phyloP scores from a whole-genome alignment of 2,797 vertebrate genomes.

The Notoglanidium macrostoma region DNA sequence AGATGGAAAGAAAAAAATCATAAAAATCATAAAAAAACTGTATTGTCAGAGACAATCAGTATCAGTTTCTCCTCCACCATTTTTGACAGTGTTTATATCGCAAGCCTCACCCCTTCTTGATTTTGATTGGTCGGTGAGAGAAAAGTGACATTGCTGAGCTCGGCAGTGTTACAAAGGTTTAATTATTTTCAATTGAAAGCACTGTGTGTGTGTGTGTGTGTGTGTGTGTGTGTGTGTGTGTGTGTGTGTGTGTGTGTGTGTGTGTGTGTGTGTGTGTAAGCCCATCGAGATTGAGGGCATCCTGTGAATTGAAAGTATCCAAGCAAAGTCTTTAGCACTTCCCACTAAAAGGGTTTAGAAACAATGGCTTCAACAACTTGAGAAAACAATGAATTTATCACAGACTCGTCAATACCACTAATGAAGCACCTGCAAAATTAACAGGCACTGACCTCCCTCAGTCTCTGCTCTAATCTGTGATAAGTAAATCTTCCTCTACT shows the following conservation, averaged over 20 bases:
- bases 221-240: slow-evolving; percentile 40
- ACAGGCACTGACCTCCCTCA: not conserved
- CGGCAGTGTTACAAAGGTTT: too few relatives aligned
- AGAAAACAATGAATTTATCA: slow-evolving; percentile 75
- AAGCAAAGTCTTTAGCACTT: not conserved
- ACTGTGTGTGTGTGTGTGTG: not conserved
- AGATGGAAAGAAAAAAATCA: too few relatives aligned
- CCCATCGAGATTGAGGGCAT: slow-evolving; percentile 42
- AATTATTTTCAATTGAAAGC: too few relatives aligned
- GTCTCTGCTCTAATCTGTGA: not conserved
- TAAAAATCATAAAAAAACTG: too few relatives aligned
- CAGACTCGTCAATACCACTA: slow-evolving; percentile 66
- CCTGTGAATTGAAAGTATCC: not conserved
- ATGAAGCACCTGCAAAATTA: not conserved
- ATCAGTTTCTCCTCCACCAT: too few relatives aligned
- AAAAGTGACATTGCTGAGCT: not conserved
- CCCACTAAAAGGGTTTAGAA: slow-evolving; percentile 61
- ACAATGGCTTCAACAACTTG: slow-evolving; percentile 66
- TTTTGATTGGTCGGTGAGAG: too few relatives aligned
- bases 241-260: slow-evolving; percentile 18
- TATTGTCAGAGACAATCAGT: too few relatives aligned
- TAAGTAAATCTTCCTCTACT: not conserved
- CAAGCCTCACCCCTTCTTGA: too few relatives aligned
- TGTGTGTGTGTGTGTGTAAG: slow-evolving; percentile 47
- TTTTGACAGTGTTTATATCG: too few relatives aligned